Percentiles rank a stretch among this genome's conserved stretches.
These are phyloP conservation scores for Crossaster papposus DNA, from an alignment of 53 echinoderm and acorn worm species.

Conservation along the genomic window DNA sequence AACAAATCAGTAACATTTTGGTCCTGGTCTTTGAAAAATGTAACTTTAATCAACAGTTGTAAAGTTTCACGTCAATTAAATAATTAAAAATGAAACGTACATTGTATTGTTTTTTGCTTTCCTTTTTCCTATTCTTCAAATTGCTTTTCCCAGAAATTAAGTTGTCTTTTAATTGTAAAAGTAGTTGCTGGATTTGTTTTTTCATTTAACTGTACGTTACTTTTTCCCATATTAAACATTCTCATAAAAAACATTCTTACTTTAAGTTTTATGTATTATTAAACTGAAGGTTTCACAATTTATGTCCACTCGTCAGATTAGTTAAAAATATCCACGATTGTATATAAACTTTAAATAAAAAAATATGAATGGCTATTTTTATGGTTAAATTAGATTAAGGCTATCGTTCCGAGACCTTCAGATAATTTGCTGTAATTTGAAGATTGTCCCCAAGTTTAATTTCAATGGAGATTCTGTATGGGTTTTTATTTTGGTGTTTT, in stretches of 20 bases:
- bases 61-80: no score
- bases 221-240: no score
- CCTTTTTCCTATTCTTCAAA: no score
- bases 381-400: slow-evolving; percentile 25
- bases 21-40: neutral
- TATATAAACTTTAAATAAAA: slow-evolving; percentile 50
- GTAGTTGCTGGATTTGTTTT: no score
- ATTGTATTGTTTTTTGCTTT: no score
- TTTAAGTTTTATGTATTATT: neutral
- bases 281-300: neutral
- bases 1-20: neutral
- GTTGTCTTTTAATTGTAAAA: no score
- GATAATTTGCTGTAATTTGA: neutral
- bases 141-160: no score
- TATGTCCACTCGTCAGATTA: neutral
- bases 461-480: neutral
- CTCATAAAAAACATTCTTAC: no score
- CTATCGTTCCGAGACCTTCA: neutral
- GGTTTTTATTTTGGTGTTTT: neutral
- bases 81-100: no score
- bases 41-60: neutral
- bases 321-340: slow-evolving; percentile 32
- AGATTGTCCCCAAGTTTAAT: neutral
- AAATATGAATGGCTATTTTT: slow-evolving; percentile 48
- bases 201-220: no score